phyloP scores from a whole-genome alignment of 2,888 invertebrate species.

The Rhimphoctona megacephalus region DNA sequence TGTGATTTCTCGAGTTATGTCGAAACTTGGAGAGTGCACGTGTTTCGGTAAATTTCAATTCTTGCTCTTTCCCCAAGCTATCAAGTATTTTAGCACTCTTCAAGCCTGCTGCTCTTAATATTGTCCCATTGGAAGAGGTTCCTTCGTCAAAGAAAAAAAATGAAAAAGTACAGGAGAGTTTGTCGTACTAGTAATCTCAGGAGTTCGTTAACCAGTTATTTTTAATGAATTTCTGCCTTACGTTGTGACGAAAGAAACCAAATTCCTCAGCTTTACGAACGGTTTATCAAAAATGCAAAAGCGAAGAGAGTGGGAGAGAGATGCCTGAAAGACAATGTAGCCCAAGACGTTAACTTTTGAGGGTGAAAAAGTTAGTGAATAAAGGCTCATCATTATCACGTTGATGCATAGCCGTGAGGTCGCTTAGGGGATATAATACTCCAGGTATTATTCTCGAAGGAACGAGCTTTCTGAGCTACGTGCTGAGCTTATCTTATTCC shows the following conservation, averaged over 20 bases:
- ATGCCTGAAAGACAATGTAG: constrained; percentile 2
- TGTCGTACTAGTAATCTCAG: constrained; percentile 3
- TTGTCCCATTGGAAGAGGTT: constrained; percentile 3
- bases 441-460: constrained; percentile 43
- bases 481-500: constrained; percentile 52
- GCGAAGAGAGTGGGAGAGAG: neutral
- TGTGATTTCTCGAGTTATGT: constrained; percentile 48
- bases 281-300: constrained; percentile 35
- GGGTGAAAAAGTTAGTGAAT: constrained; percentile 31
- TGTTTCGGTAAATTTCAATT: constrained; percentile 50
- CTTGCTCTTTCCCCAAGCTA: constrained; percentile 14
- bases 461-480: constrained; percentile 48
- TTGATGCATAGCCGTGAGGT: constrained; percentile 18
- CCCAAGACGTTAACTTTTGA: constrained; percentile 3
- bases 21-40: constrained; percentile 32
- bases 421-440: constrained; percentile 33
- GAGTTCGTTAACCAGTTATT: neutral
- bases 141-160: neutral
- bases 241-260: neutral
- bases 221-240: constrained; percentile 15
- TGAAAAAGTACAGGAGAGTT: neutral
- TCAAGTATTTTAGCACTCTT: constrained; percentile 39
- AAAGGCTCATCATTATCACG: constrained; percentile 50
- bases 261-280: constrained; percentile 8
- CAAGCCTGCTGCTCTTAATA: neutral